These are phyloP conservation scores for Mastomys natalensis DNA, from an alignment of 2,113 vertebrate species.

Conservation along the genomic window DNA sequence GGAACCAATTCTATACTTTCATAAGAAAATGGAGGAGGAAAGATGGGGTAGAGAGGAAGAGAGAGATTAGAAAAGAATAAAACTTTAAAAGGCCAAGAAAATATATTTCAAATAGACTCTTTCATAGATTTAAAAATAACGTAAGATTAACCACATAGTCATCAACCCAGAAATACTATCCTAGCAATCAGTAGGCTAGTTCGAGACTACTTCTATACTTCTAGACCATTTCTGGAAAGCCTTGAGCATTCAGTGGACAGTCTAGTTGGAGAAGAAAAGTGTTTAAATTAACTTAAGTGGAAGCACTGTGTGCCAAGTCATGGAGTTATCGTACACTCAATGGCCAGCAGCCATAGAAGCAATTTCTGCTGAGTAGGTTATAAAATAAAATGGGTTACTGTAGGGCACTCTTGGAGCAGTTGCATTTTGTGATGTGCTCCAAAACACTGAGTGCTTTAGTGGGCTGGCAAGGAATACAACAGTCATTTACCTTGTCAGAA, in stretches of 20 bases:
- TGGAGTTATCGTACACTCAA: conserved; percentile 72
- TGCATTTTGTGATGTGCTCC: conserved; percentile 45
- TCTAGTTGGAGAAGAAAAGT: background rate
- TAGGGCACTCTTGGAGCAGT: conserved; percentile 63
- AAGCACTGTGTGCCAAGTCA: conserved; percentile 72
- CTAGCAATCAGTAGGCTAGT: background rate
- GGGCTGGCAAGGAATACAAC: conserved; percentile 30
- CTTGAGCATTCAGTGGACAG: background rate
- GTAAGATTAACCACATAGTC: background rate
- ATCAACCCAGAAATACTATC: background rate
- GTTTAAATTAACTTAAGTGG: conserved; percentile 70
- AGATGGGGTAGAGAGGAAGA: background rate
- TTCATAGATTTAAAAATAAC: conserved; percentile 4
- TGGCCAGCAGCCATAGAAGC: conserved; percentile 81
- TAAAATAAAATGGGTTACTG: conserved; percentile 81
- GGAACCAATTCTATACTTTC: background rate
- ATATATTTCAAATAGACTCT: background rate
- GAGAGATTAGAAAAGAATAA: background rate
- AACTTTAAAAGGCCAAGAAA: background rate
- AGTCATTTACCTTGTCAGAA: conserved; percentile 54
- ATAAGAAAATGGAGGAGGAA: background rate
- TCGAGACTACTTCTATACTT: background rate
- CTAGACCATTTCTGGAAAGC: conserved; percentile 16
- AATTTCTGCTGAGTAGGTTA: conserved; percentile 85
- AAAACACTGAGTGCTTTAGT: conserved; percentile 41